phyloP scores from a whole-genome alignment of 2,113 vertebrate species.

The Trogon surrucura region DNA sequence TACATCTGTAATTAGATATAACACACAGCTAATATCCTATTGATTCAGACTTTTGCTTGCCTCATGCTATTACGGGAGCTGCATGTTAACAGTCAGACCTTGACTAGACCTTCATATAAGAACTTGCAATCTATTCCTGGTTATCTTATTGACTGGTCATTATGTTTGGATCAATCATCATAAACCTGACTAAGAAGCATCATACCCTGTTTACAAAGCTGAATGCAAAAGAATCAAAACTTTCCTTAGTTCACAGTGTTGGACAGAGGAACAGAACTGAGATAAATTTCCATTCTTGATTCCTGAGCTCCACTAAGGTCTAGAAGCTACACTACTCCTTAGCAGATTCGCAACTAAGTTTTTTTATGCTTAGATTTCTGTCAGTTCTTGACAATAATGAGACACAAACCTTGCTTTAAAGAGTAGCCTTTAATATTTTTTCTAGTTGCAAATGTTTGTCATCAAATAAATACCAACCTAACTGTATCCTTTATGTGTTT shows the following conservation, averaged over 20 bases:
- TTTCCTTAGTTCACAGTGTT: not conserved
- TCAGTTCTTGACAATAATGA: not conserved
- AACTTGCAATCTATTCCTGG: not conserved
- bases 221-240: not conserved
- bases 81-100: constrained; percentile 9
- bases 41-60: not conserved
- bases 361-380: not conserved
- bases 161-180: constrained; percentile 23
- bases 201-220: not conserved
- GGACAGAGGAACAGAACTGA: not conserved
- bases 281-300: not conserved
- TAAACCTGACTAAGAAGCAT: constrained; percentile 10
- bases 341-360: not conserved
- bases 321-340: not conserved
- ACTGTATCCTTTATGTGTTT: accelerated
- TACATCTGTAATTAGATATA: not conserved
- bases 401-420: not conserved
- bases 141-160: constrained; percentile 7
- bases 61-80: not conserved
- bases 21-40: not conserved
- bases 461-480: not conserved
- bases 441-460: not conserved
- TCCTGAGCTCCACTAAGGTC: not conserved
- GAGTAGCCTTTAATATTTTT: not conserved
- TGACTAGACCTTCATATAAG: constrained; percentile 7